Base-by-base conservation (phyloP, 2,888 invertebrate species). In the Cephus runcator region DNA sequence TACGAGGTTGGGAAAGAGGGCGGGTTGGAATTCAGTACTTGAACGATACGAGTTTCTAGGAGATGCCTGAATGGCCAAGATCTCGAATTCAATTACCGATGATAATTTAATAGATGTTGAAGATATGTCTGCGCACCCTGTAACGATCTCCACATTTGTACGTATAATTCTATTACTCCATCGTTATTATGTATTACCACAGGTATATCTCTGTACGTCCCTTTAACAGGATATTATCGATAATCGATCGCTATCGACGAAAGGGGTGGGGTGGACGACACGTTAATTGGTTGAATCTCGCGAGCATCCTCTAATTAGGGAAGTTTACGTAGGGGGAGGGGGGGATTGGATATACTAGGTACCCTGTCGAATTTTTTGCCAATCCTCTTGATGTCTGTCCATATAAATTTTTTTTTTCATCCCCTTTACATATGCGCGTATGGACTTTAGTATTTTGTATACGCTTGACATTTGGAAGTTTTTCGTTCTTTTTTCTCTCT, bases 31-130 rank as follows among this genome's bases (percentile, higher is more conserved):
- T 15, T 15, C 40, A 6, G 15, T 40, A 15, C 40, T 40, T 40
- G 40, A 40, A 40, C 40, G 40, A 40, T 40, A 40, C 40, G 40
- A 40, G 15, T 15, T 40, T 40, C 15, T 15, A 40, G 15, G 40
- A 40, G 40, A 40, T 40, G 40, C 15, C 4, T 75, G 78, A 36
- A 76, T 76, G 75, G 75, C 73, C 75, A 73, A 73, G 78, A 75
- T 78, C 71, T 78, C 78, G 76, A 78, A 75, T 78, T 78, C 78
- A 76, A 78, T 78, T 78, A 78, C 73, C 78, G 78, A 78, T 75
- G 78, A 78, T 78, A 78, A 78, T 78, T 78, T 75, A 78, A 78
- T 78, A 75, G 75, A 78, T 78, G 75, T 35, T 68, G 75, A 40
- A 36, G 68, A 76, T 71, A 40, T 2, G 40, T 71, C 31, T 31